Evolutionary conservation across 1,140 invertebrate species (phyloP).

Genomic region (Batillaria attramentaria): DNA sequence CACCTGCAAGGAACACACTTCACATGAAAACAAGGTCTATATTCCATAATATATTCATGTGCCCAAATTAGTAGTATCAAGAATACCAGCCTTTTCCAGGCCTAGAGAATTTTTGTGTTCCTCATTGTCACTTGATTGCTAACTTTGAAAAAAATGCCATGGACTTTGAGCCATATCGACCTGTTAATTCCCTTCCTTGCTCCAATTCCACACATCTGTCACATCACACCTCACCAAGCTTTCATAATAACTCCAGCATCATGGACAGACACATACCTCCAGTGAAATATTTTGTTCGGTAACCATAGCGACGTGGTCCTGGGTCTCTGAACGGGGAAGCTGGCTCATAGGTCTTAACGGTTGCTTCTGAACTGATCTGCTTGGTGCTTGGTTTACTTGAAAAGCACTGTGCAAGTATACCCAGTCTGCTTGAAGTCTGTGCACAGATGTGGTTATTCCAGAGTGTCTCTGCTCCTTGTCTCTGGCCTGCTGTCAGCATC

Average conservation of each 20-base stretch:
- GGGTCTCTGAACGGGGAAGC: conserved; percentile 52
- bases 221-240: too few relatives aligned
- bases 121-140: background rate
- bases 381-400: background rate
- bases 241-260: too few relatives aligned
- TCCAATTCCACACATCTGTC: too few relatives aligned
- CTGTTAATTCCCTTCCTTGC: too few relatives aligned
- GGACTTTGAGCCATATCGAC: too few relatives aligned
- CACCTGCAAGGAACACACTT: conserved; percentile 47
- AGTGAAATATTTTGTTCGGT: conserved; percentile 43
- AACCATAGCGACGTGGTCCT: conserved; percentile 51
- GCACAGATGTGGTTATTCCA: background rate
- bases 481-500: background rate
- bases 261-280: conserved; percentile 53
- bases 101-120: background rate
- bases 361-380: background rate
- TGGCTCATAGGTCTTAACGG: conserved; percentile 21
- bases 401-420: background rate
- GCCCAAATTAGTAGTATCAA: background rate
- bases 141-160: background rate
- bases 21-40: background rate
- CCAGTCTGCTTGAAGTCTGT: conserved; percentile 7
- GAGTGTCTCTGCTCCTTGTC: background rate
- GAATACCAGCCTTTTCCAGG: background rate
- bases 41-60: background rate